Base-by-base conservation (phyloP, 2,888 invertebrate genomes). In the Chloromyia formosa region DNA sequence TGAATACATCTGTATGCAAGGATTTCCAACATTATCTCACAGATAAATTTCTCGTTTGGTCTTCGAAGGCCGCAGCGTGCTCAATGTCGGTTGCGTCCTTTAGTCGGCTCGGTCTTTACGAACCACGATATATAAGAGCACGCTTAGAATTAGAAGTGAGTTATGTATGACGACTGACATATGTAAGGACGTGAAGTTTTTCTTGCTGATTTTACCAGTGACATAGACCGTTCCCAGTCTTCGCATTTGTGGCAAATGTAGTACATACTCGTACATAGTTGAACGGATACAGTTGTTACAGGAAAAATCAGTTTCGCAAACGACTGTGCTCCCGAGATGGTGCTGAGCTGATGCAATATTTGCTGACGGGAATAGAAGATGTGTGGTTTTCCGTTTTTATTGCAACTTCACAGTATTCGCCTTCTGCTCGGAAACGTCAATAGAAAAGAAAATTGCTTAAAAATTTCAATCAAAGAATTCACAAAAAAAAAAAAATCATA, bases 271-370 rank as follows among this genome's bases (percentile, higher is more conserved):
- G 27, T 35, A 2, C 7, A 35, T 7, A 7, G 49, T n/a, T 49
- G 49, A n/a, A n/a, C 16, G 16, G 12, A n/a, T 49, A 49, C 49
- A 49, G 49, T 49, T n/a, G 49, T 49, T 49, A 49, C 14, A 56
- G 23, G 23, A 23, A 23, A 60, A 60, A 60, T 60, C 60, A 60
- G 60, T 60, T 60, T 60, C 3, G 60, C 60, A 60, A 60, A 60
- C 60, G 7, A 18, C 56, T 3, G 3, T 23, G 23, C 7, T 7
- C 23, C 1, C 23, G 23, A 20, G 60, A 60, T 60, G 1, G 27
- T 60, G 60, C 60, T 60, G 60, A 60, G 60, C 22, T 60, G 60
- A 60, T 60, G 60, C 60, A 23, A 60, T 60, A 60, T 60, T 60
- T 60, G 60, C 60, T 23, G 60, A 60, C 22, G 23, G 18, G 16